Evolutionary conservation across 1,140 invertebrate species (phyloP).

Genomic region (Drosophila nikananu): DNA sequence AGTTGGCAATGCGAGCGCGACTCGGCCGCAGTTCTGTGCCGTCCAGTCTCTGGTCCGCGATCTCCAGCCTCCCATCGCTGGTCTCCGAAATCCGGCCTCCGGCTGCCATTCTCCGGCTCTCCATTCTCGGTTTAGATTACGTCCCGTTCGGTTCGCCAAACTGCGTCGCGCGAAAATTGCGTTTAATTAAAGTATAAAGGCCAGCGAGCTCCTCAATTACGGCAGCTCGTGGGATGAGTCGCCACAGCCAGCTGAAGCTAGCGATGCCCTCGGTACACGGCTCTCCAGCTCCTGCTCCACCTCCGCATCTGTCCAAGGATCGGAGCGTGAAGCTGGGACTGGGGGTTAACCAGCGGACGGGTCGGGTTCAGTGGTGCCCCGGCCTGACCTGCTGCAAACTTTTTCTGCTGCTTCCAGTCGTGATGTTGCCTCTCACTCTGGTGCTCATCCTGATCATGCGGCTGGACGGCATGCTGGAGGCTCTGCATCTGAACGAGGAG

Average conservation of each 20-base stretch:
- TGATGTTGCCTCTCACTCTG: slow-evolving; percentile 80
- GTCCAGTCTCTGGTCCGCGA: slow-evolving; percentile 16
- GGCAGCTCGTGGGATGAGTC: slow-evolving; percentile 63
- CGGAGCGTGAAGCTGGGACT: slow-evolving; percentile 64
- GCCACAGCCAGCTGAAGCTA: slow-evolving; percentile 62
- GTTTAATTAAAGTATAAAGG: slow-evolving; percentile 81
- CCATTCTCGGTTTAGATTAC: slow-evolving; percentile 40
- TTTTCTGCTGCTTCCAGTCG: slow-evolving; percentile 79
- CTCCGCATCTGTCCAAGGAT: neutral
- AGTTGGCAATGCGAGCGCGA: slow-evolving; percentile 74
- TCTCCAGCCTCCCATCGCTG: slow-evolving; percentile 11
- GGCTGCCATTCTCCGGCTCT: slow-evolving; percentile 28
- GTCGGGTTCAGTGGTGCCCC: slow-evolving; percentile 84
- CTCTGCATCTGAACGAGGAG: slow-evolving; percentile 61
- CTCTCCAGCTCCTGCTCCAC: neutral
- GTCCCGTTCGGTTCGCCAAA: slow-evolving; percentile 55
- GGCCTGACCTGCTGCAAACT: slow-evolving; percentile 81
- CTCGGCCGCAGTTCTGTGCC: slow-evolving; percentile 60
- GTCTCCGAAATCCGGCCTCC: slow-evolving; percentile 9
- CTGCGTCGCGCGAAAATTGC: slow-evolving; percentile 74
- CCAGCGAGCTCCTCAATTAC: slow-evolving; percentile 59
- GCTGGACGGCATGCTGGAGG: slow-evolving; percentile 79
- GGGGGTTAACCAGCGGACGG: slow-evolving; percentile 78
- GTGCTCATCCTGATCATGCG: slow-evolving; percentile 78
- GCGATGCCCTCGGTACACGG: slow-evolving; percentile 69